These are phyloP conservation scores for Synergus umbraculus DNA, from an alignment of 2,888 invertebrate species.

Conservation along the genomic window DNA sequence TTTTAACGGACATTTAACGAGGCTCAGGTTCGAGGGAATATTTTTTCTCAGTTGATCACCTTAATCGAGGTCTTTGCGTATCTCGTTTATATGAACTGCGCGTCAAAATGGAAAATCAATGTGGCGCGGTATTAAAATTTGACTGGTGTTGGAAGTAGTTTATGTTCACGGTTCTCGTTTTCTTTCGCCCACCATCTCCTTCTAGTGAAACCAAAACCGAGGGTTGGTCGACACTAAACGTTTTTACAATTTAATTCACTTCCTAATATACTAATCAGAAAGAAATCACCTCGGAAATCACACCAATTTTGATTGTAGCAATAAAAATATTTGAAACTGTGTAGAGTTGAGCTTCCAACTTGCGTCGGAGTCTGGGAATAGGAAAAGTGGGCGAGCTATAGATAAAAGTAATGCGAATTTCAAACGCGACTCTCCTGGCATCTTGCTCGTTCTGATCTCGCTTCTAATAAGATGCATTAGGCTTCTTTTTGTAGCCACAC, in stretches of 20 bases:
- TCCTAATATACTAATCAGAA: slow-evolving; percentile 41
- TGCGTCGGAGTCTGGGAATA: slow-evolving; percentile 46
- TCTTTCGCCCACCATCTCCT: slow-evolving; percentile 47
- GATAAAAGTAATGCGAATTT: slow-evolving; percentile 44
- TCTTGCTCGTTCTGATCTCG: slow-evolving; percentile 50
- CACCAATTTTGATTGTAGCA: too few relatives aligned
- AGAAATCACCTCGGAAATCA: slow-evolving; percentile 56
- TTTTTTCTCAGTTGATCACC: slow-evolving; percentile 28
- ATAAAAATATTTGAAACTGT: too few relatives aligned
- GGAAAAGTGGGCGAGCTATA: slow-evolving; percentile 41
- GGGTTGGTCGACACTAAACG: slow-evolving; percentile 63
- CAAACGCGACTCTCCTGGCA: slow-evolving; percentile 37
- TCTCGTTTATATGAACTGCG: slow-evolving; percentile 51
- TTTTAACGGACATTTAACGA: slow-evolving; percentile 21
- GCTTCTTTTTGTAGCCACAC: slow-evolving; percentile 58
- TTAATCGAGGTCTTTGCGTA: slow-evolving; percentile 30
- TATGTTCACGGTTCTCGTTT: slow-evolving; percentile 50
- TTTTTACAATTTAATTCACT: slow-evolving; percentile 66
- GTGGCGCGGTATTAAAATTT: slow-evolving; percentile 66
- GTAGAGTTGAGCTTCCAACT: slow-evolving; percentile 3
- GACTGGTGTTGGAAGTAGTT: slow-evolving; percentile 61
- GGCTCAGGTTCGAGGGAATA: neutral
- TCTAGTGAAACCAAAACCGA: slow-evolving; percentile 55
- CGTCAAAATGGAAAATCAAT: slow-evolving; percentile 64
- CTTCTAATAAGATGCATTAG: slow-evolving; percentile 60